A percentile compares a stretch with the other conserved stretches of the same genome.
phyloP scores from a whole-genome alignment of 2,113 vertebrate species.

The Ivindomyrus marchei region DNA sequence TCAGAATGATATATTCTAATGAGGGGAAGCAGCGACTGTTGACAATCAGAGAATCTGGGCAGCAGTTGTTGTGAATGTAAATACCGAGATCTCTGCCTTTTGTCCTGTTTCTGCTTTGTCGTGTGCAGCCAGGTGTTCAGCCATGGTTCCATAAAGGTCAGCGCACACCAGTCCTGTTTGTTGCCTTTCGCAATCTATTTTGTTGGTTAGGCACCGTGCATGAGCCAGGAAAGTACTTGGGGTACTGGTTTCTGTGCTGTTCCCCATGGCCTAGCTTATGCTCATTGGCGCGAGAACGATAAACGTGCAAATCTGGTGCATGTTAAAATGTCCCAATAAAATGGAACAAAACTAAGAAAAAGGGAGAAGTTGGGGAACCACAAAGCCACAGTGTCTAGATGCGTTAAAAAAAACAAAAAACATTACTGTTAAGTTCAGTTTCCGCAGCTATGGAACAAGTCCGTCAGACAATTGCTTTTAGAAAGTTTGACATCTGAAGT shows the following conservation, averaged over 20 bases:
- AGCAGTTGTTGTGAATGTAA: not conserved
- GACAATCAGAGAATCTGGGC: not conserved
- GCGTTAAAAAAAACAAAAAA: not conserved
- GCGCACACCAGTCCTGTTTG: not conserved
- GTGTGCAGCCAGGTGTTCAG: too few species aligned
- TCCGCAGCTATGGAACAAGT: not conserved
- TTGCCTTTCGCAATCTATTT: not conserved
- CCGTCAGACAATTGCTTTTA: not conserved
- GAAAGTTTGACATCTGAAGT: not conserved
- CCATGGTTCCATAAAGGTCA: not conserved
- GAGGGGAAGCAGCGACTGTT: not conserved
- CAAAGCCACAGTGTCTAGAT: not conserved
- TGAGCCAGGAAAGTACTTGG: not conserved
- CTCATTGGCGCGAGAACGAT: not conserved
- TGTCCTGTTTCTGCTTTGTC: not conserved
- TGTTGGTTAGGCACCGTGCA: not conserved
- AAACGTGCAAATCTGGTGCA: not conserved
- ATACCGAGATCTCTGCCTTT: not conserved
- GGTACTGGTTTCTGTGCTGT: not conserved
- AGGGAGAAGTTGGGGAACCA: not conserved
- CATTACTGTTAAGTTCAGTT: too few species aligned
- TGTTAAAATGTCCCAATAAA: not conserved
- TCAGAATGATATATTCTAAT: not conserved
- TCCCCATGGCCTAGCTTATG: not conserved
- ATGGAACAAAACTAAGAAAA: not conserved